A percentile compares a stretch with the other conserved stretches of the same genome.
These are phyloP conservation scores for Auanema freiburgensis DNA, from an alignment of 2,888 invertebrate genomes.

Conservation along the genomic window DNA sequence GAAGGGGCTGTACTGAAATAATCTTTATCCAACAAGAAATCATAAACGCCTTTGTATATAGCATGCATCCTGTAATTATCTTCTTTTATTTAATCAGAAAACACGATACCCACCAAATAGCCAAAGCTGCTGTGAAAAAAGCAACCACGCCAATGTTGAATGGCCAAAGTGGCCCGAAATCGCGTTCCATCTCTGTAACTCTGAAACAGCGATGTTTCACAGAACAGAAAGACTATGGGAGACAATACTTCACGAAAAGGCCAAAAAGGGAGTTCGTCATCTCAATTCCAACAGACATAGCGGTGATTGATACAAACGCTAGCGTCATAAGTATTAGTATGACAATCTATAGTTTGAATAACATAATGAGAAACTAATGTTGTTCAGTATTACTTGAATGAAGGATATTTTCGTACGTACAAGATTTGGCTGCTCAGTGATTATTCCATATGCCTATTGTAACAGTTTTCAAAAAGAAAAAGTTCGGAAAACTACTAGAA, in stretches of 20 bases:
- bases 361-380: background rate
- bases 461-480: background rate
- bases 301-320: constrained; percentile 52
- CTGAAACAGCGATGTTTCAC: constrained; percentile 24
- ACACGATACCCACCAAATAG: constrained; percentile 50
- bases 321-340: constrained; percentile 51
- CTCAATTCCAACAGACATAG: constrained; percentile 60
- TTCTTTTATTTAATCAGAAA: background rate
- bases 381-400: constrained; percentile 30
- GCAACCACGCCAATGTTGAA: constrained; percentile 59
- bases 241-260: constrained; percentile 42
- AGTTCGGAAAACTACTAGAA: constrained; percentile 20
- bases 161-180: constrained; percentile 63
- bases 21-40: constrained; percentile 57
- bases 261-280: constrained; percentile 53
- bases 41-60: constrained; percentile 55
- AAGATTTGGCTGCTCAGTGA: constrained; percentile 43
- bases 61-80: constrained; percentile 42
- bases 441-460: constrained; percentile 35
- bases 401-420: constrained; percentile 56
- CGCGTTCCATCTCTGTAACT: constrained; percentile 51
- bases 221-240: background rate
- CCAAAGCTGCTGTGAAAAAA: constrained; percentile 59
- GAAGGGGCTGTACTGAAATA: constrained; percentile 38
- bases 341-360: constrained; percentile 29